Conservation (phyloP, 2,113 vertebrate genomes). For the Rhineura floridana region DNA sequence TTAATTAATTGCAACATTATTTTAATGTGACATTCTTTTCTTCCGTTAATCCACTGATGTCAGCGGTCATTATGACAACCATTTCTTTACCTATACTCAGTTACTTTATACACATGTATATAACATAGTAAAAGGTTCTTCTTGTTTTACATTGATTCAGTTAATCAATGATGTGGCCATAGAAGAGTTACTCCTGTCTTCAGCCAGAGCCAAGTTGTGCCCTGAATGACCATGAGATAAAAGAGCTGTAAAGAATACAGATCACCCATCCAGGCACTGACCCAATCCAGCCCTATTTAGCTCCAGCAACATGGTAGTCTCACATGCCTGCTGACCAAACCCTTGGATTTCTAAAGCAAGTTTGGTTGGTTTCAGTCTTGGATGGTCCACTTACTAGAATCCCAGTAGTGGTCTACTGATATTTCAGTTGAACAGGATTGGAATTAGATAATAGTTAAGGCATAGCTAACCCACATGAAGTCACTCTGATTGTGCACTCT, state of each 20-base stretch:
- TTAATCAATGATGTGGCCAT: no score
- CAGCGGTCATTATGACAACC: not conserved
- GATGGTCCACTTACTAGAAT: not conserved
- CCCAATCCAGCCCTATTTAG: no score
- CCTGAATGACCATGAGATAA: not conserved
- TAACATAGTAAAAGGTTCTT: not conserved
- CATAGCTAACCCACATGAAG: not conserved
- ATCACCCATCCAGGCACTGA: no score
- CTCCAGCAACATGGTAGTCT: no score
- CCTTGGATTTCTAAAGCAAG: not conserved
- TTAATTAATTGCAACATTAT: conserved; percentile 64
- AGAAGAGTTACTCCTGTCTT: not conserved
- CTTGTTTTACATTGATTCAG: not conserved
- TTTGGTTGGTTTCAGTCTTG: not conserved
- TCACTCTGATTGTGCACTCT: not conserved
- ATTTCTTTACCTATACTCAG: not conserved
- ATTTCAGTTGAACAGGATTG: not conserved
- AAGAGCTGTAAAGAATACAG: not conserved
- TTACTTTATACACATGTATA: not conserved
- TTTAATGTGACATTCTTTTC: conserved; percentile 49
- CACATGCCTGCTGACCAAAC: no score
- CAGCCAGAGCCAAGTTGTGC: not conserved
- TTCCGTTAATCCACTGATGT: conserved; percentile 7
- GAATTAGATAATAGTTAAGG: not conserved
- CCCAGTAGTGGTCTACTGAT: not conserved